These are phyloP conservation scores for Aricia artaxerxes DNA, from an alignment of 2,888 invertebrate species.

Conservation along the genomic window DNA sequence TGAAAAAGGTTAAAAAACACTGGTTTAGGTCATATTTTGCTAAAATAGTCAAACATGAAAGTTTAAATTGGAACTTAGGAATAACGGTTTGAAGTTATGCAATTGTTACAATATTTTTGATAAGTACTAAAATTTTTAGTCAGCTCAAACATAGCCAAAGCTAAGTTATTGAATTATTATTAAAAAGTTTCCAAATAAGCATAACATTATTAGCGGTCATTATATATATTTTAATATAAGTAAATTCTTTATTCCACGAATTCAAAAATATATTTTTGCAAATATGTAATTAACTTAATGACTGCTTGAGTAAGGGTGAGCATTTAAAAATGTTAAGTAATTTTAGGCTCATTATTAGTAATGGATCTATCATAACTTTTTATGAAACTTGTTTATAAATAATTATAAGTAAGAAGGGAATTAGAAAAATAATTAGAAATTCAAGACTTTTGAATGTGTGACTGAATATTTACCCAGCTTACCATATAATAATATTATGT, in stretches of 20 bases:
- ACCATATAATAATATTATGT: neutral
- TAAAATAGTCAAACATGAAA: neutral
- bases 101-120: neutral
- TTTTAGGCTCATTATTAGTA: neutral
- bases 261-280: neutral
- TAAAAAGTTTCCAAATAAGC: neutral
- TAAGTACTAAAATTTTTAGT: neutral
- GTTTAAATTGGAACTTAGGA: neutral
- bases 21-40: neutral
- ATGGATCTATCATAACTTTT: neutral
- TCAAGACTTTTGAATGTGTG: neutral
- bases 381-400: neutral
- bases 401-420: neutral
- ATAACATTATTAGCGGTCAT: neutral
- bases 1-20: too few species aligned
- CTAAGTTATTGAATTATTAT: neutral
- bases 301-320: neutral
- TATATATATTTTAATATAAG: neutral
- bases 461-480: neutral
- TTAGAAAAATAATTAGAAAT: neutral
- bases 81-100: neutral
- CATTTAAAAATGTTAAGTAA: neutral
- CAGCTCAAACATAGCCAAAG: constrained; percentile 8
- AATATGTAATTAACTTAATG: neutral
- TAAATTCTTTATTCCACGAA: neutral